Percentiles rank a stretch among this genome's conserved stretches.
Conservation (phyloP, 92 coral and sea anemone species). For the Micromussa lordhowensis region DNA sequence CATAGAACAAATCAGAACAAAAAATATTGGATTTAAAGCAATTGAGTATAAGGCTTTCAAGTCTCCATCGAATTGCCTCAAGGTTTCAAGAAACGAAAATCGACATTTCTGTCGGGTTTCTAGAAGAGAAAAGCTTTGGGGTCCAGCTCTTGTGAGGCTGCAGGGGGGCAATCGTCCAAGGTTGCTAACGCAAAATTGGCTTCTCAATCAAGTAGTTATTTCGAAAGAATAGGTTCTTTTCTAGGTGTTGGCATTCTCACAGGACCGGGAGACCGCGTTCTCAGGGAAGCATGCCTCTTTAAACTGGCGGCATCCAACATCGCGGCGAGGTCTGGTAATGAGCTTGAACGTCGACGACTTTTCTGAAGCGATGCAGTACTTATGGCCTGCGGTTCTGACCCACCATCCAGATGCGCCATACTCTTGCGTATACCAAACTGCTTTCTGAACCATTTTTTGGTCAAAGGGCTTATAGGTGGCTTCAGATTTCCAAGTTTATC, state of each 20-base stretch:
- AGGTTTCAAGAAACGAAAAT: neutral
- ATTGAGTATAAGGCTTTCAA: neutral
- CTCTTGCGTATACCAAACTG: slow-evolving; percentile 68
- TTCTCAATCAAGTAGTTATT: neutral
- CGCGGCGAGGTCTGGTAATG: slow-evolving; percentile 74
- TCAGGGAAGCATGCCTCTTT: slow-evolving; percentile 31
- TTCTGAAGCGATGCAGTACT: neutral
- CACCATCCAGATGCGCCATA: neutral
- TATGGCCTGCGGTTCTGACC: neutral
- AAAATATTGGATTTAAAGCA: too few species aligned
- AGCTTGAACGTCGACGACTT: slow-evolving; percentile 67
- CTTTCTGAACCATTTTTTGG: slow-evolving; percentile 71
- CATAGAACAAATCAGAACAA: too few species aligned
- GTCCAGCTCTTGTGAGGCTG: neutral
- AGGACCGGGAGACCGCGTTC: slow-evolving; percentile 13
- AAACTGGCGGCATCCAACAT: slow-evolving; percentile 67
- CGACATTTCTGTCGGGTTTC: neutral
- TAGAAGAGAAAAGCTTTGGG: neutral
- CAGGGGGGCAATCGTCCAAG: neutral
- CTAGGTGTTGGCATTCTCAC: slow-evolving; percentile 5
- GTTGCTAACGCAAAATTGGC: neutral
- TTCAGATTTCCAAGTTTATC: slow-evolving; percentile 5
- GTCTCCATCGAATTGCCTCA: neutral
- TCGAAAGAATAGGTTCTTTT: slow-evolving; percentile 13
- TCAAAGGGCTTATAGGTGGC: slow-evolving; percentile 44